Evolutionary conservation across 1,140 invertebrate genomes (phyloP).

Genomic region (Drosophila simulans): DNA sequence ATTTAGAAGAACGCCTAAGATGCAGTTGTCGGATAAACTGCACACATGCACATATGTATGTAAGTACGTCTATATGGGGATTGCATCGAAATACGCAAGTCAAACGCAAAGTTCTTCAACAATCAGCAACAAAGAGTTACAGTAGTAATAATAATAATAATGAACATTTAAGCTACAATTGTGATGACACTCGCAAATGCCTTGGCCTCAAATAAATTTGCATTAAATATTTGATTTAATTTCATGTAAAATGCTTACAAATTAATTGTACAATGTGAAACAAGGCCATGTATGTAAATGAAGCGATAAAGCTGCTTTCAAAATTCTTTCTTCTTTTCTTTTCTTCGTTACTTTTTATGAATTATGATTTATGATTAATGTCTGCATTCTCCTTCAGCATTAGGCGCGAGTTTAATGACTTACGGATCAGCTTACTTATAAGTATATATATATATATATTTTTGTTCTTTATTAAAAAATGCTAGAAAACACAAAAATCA

Average conservation of each 20-base stretch:
- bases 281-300: conserved; percentile 64
- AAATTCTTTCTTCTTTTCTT: conserved; percentile 28
- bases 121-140: conserved; percentile 76
- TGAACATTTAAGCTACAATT: conserved; percentile 77
- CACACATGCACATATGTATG: conserved; percentile 35
- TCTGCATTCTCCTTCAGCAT: conserved; percentile 1
- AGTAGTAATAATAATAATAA: conserved; percentile 61
- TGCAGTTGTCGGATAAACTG: conserved; percentile 50
- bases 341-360: not conserved
- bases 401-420: conserved; percentile 35
- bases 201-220: conserved; percentile 62
- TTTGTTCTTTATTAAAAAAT: conserved; percentile 38
- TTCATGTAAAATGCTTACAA: conserved; percentile 74
- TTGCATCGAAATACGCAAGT: conserved; percentile 32
- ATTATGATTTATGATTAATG: conserved; percentile 28
- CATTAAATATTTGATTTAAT: conserved; percentile 78
- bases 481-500: conserved; percentile 42
- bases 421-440: conserved; percentile 45
- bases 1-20: conserved; percentile 75
- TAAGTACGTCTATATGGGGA: conserved; percentile 30
- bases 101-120: conserved; percentile 54
- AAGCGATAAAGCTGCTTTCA: conserved; percentile 40
- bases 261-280: conserved; percentile 80
- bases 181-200: conserved; percentile 42
- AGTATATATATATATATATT: conserved; percentile 37